These are phyloP conservation scores for Agrypnus murinus DNA, from an alignment of 2,888 invertebrate species.

Conservation along the genomic window DNA sequence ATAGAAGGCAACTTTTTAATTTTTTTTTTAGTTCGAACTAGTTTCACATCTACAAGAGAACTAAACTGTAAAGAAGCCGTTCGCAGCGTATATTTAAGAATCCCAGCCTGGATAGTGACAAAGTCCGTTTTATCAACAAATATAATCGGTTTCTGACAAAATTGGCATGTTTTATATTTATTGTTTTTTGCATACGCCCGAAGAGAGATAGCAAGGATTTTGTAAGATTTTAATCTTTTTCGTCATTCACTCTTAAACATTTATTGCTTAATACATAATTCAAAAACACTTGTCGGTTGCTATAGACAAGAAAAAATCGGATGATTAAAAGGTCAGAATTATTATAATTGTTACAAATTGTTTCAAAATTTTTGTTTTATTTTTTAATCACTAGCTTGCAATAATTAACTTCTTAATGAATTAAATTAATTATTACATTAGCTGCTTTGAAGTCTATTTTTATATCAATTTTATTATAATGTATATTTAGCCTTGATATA, in stretches of 20 bases:
- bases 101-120: slow-evolving; percentile 1
- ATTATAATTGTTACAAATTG: too few species aligned
- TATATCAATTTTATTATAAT: too few species aligned
- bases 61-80: neutral
- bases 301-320: too few species aligned
- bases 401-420: too few species aligned
- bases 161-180: slow-evolving; percentile 9
- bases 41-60: neutral
- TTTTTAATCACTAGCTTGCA: too few species aligned
- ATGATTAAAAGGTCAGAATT: too few species aligned
- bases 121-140: slow-evolving; percentile 21
- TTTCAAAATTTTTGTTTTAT: too few species aligned
- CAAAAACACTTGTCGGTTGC: too few species aligned
- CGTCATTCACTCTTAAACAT: slow-evolving; percentile 7
- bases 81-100: slow-evolving; percentile 19
- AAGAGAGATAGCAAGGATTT: neutral
- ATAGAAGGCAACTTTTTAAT: neutral
- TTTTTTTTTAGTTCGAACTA: neutral
- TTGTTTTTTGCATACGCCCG: too few species aligned
- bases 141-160: neutral
- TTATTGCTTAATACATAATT: slow-evolving; percentile 3
- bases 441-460: too few species aligned
- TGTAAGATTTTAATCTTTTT: slow-evolving; percentile 6
- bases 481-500: too few species aligned
- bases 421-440: too few species aligned